Evolutionary conservation across 2,888 invertebrate species (phyloP).

Genomic region (Plebejus anna): DNA sequence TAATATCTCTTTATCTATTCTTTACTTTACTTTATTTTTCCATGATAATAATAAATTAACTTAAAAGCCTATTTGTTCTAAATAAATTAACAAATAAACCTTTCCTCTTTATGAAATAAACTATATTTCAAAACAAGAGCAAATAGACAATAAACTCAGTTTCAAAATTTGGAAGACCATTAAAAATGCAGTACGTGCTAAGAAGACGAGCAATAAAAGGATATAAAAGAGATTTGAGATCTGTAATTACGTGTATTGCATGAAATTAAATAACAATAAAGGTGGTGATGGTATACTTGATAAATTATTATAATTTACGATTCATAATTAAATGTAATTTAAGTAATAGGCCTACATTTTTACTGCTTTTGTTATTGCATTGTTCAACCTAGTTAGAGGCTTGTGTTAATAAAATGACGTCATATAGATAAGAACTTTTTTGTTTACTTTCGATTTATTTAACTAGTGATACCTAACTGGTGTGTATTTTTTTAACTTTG

Average conservation of each 20-base stretch:
- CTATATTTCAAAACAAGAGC: neutral
- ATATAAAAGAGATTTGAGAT: neutral
- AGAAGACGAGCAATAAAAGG: conserved; percentile 4
- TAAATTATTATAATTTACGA: conserved; percentile 8
- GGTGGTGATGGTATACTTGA: conserved; percentile 1
- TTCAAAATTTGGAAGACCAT: neutral
- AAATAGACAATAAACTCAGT: neutral
- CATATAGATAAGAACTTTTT: neutral
- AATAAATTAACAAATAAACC: neutral
- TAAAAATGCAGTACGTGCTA: neutral
- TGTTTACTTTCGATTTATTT: neutral
- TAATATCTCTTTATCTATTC: too few relatives aligned
- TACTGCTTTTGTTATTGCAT: neutral
- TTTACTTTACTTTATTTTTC: too few relatives aligned
- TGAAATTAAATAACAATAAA: neutral
- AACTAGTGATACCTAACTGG: too few relatives aligned
- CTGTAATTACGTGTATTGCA: neutral
- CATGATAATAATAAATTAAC: too few relatives aligned
- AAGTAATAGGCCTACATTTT: neutral
- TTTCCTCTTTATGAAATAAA: neutral
- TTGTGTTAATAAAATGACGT: neutral
- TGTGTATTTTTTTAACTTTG: too few relatives aligned
- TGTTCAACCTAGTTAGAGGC: conserved; percentile 8
- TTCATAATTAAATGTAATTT: conserved; percentile 19
- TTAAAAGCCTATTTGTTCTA: too few relatives aligned